These are phyloP conservation scores for Nyctibius grandis DNA, from an alignment of 2,797 vertebrate genomes.

Conservation along the genomic window DNA sequence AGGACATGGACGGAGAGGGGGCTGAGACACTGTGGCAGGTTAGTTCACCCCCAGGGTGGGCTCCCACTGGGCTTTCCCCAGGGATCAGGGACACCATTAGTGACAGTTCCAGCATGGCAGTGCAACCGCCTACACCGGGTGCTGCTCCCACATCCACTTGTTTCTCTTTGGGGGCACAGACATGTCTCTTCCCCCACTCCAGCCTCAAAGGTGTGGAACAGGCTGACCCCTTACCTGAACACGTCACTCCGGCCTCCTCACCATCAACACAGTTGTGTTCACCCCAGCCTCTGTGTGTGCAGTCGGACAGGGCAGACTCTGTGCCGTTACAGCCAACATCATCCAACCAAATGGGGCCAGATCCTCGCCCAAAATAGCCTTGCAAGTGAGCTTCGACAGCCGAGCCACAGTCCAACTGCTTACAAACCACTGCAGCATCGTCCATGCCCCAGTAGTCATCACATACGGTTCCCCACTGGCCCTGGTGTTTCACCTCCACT, in stretches of 20 bases:
- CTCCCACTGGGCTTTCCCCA: neutral
- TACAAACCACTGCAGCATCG: neutral
- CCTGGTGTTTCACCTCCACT: neutral
- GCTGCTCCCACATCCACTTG: no score
- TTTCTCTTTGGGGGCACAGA: neutral
- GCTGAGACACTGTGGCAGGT: no score
- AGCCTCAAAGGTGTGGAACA: no score
- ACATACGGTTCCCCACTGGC: neutral
- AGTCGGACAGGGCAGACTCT: constrained; percentile 21
- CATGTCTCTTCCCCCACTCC: neutral
- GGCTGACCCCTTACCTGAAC: constrained; percentile 21
- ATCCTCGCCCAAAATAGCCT: constrained; percentile 29
- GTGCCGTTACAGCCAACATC: constrained; percentile 9
- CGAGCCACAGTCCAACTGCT: neutral
- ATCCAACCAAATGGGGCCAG: constrained; percentile 55
- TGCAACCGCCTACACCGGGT: no score
- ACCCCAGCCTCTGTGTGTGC: neutral
- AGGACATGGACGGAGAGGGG: neutral
- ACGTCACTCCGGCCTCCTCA: constrained; percentile 33
- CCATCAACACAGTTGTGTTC: constrained; percentile 17
- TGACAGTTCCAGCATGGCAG: neutral
- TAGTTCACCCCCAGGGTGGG: no score
- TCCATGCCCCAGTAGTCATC: neutral
- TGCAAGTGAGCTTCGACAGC: neutral
- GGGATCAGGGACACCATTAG: neutral